Percentiles rank a stretch among this genome's conserved stretches.
These are phyloP conservation scores for Henricia sp. DNA, from an alignment of 53 echinoderm and acorn worm species.

Conservation along the genomic window DNA sequence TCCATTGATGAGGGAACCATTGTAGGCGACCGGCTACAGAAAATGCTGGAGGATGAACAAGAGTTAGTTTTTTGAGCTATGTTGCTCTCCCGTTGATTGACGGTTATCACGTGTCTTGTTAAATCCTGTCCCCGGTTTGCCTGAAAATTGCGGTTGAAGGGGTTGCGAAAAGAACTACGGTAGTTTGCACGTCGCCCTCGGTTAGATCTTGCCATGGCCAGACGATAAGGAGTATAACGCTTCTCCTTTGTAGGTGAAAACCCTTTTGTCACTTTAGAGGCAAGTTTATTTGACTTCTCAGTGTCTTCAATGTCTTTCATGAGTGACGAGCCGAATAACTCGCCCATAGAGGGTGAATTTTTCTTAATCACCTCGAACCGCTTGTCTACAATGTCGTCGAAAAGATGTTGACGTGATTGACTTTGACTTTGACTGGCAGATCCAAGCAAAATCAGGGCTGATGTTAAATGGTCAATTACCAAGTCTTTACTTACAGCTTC, in stretches of 20 bases:
- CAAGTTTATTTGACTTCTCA: background rate
- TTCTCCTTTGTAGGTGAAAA: background rate
- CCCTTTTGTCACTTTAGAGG: background rate
- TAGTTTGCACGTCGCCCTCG: no score
- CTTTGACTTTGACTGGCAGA: background rate
- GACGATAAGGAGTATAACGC: no score
- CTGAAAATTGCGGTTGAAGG: no score
- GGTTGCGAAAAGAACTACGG: no score
- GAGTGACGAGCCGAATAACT: background rate
- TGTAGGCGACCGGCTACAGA: no score
- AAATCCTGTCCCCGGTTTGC: background rate
- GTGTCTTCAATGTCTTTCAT: background rate
- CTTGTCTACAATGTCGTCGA: constrained; percentile 5
- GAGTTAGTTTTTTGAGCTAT: background rate
- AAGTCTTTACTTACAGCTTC: background rate
- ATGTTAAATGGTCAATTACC: background rate
- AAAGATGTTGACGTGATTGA: background rate
- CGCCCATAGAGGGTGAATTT: background rate
- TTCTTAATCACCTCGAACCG: background rate
- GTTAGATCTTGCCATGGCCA: no score
- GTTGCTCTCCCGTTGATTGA: background rate
- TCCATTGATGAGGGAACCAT: no score
- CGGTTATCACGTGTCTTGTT: background rate
- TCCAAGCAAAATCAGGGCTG: background rate
- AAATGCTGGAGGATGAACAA: no score